These are phyloP conservation scores for Prunella strophiata DNA, from an alignment of 2,797 vertebrate species.

Conservation along the genomic window DNA sequence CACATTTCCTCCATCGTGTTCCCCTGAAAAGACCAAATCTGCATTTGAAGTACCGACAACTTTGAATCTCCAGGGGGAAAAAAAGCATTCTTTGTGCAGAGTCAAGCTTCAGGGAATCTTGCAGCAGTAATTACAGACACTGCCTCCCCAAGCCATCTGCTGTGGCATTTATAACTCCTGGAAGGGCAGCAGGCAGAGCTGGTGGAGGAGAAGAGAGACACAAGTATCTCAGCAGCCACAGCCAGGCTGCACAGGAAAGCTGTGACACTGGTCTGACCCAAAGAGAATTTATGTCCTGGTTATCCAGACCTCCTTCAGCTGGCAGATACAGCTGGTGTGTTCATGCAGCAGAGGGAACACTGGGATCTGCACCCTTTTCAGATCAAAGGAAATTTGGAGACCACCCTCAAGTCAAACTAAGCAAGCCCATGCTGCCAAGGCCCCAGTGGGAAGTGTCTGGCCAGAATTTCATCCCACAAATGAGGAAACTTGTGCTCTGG, in stretches of 20 bases:
- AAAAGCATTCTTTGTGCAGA: background rate
- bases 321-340: background rate
- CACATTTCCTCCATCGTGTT: background rate
- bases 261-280: background rate
- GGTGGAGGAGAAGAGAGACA: background rate
- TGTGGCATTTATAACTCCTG: constrained; percentile 52
- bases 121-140: constrained; percentile 40
- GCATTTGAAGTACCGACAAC: constrained; percentile 3
- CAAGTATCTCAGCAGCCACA: background rate
- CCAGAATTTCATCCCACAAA: background rate
- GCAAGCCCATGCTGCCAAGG: background rate
- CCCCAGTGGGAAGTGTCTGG: background rate
- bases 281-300: background rate
- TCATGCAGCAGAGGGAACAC: fast-evolving
- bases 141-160: constrained; percentile 59
- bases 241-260: background rate
- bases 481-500: background rate
- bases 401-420: background rate
- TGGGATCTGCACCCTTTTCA: background rate
- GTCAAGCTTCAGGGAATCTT: constrained; percentile 31
- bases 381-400: background rate
- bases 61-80: background rate
- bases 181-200: constrained; percentile 40
- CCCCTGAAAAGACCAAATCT: constrained; percentile 42
- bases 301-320: background rate